Evolutionary conservation across 2,797 vertebrate genomes (phyloP).

Genomic region (Cossypha niveicapilla): DNA sequence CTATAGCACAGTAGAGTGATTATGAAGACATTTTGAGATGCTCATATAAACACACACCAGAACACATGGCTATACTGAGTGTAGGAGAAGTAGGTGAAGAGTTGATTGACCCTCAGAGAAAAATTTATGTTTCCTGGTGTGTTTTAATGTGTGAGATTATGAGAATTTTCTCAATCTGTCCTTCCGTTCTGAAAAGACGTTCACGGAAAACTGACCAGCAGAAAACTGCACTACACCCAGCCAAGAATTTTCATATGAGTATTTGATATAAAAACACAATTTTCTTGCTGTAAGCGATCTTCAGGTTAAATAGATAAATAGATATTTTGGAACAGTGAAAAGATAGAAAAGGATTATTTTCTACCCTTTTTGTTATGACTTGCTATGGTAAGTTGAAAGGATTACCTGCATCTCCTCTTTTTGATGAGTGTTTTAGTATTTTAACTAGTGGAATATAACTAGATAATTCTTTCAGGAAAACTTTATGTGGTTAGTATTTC

Average conservation of each 20-base stretch:
- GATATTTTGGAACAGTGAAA: not conserved
- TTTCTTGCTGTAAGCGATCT: not conserved
- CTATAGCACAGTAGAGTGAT: not conserved
- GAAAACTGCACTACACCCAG: not conserved
- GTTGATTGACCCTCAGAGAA: not conserved
- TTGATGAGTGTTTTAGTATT: not conserved
- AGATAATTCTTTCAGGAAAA: not conserved
- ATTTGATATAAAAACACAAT: not conserved
- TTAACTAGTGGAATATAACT: not conserved
- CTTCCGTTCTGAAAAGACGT: not conserved
- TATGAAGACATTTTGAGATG: not conserved
- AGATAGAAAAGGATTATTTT: not conserved
- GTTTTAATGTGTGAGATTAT: not conserved
- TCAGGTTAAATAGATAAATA: not conserved
- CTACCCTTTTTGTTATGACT: not conserved
- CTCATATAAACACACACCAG: not conserved
- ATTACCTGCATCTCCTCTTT: not conserved
- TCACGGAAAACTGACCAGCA: not conserved
- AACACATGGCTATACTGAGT: not conserved
- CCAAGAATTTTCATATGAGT: not conserved
- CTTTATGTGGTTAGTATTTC: not conserved
- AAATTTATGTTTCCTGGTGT: not conserved
- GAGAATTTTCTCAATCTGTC: not conserved
- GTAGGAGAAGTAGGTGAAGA: not conserved
- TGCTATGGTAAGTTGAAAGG: not conserved